Evolutionary conservation across 35 echinoderm and acorn worm species (phyloP), one percentile per base, ranked within the genome.

Genomic region (Anneissia japonica): DNA sequence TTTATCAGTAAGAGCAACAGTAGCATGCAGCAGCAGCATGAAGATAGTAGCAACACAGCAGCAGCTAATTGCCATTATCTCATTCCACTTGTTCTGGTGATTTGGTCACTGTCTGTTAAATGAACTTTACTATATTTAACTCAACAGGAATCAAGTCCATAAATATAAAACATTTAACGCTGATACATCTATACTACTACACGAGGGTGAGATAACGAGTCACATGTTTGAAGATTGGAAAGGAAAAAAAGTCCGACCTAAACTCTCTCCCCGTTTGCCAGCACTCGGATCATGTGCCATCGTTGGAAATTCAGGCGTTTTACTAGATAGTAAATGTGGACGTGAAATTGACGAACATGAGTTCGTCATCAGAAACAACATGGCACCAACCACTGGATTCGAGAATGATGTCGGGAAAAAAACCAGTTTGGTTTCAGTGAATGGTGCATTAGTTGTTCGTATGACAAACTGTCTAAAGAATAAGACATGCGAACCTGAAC

Each of bases 361-460:
- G 28, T 88, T 64, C 39, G 34, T 88, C 32, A 75, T 72, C 5
- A 72, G 86, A 39, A 81, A 81, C 39, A 88, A 88, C 41, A 39
- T 88, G 16, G 77, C 86, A n/a, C 43, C 76, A 6, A 56, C 72
- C 31, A 37, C 36, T 9, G 40, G 38, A 14, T 88, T 46, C 34
- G 78, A 75, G 34, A n/a, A n/a, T 17, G 86, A 88, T 73, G 86
- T 88, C 1, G 86, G 86, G 28, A 55, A 31, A 37, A 88, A 82
- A 36, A 46, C 86, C 5, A 80, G 79, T 72, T 36, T 82, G 23
- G 72, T 55, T 0, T 55, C 86, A 3, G 16, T 88, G 37, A 88
- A 88, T 28, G 51, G 79, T 26, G 79, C 40, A 13, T 41, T 55
- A 29, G 30, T 88, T 19, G 56, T 0, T 26, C 29, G 32, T 13